Conservation (phyloP, 2,113 vertebrate genomes). For the Podarcis muralis region DNA sequence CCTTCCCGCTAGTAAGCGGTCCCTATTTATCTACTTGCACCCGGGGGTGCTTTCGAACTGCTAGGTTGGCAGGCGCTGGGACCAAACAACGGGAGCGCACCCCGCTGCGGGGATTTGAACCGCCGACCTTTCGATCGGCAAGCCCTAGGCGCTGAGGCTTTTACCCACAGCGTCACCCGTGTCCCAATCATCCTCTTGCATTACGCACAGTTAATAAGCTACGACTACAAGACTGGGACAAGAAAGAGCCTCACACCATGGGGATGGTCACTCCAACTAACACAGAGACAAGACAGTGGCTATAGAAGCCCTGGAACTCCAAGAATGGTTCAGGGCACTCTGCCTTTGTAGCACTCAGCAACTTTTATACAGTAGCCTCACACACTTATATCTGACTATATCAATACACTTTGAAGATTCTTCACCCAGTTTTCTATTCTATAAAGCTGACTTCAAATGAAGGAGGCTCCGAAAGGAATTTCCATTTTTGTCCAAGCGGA, state of each 20-base stretch:
- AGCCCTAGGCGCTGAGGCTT: no score
- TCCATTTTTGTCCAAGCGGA: conserved; percentile 17
- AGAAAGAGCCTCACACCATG: neutral
- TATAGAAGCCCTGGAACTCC: neutral
- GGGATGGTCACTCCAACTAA: neutral
- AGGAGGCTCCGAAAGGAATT: conserved; percentile 33
- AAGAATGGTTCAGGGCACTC: neutral
- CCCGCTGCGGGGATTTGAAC: no score
- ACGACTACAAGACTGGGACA: neutral
- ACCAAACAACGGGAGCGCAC: no score
- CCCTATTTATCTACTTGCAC: no score
- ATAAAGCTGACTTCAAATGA: neutral
- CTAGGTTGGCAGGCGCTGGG: no score
- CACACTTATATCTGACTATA: neutral
- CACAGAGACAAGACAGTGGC: neutral
- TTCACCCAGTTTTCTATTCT: neutral
- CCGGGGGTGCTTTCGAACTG: no score
- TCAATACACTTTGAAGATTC: neutral
- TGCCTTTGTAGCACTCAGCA: neutral
- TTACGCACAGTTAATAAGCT: neutral
- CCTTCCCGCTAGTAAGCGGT: no score
- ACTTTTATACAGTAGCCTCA: neutral
- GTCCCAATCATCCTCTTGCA: no score
- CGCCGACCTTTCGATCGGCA: no score
- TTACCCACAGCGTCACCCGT: no score